phyloP scores from a whole-genome alignment of 2,888 invertebrate genomes.

The Eulithis prunata region DNA sequence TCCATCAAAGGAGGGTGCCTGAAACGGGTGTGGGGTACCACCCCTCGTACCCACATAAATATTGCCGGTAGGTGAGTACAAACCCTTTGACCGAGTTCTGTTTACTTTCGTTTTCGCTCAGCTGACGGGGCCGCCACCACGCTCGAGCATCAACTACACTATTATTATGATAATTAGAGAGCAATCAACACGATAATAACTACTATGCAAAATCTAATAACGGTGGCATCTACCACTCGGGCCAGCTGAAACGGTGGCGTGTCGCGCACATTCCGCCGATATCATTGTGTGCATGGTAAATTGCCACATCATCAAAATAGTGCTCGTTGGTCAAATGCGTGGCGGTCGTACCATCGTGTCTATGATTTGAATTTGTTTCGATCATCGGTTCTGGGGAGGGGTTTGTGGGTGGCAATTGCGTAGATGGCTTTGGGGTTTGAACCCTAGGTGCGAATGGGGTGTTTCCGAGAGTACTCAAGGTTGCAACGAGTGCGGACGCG shows the following conservation, averaged over 20 bases:
- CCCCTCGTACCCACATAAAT: constrained; percentile 82
- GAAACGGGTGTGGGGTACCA: constrained; percentile 74
- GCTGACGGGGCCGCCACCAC: constrained; percentile 81
- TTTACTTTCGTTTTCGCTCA: constrained; percentile 85
- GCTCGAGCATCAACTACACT: constrained; percentile 70
- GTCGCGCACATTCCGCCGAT: constrained; percentile 19
- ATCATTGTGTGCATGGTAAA: constrained; percentile 11
- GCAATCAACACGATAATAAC: constrained; percentile 69
- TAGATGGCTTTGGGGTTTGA: constrained; percentile 28
- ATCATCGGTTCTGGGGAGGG: constrained; percentile 16
- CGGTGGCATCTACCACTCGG: constrained; percentile 32
- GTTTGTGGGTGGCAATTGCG: constrained; percentile 22
- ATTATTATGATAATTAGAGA: constrained; percentile 83
- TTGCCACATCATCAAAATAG: not conserved
- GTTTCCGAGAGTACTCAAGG: constrained; percentile 75
- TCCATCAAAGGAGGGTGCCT: constrained; percentile 83
- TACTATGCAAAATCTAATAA: constrained; percentile 58
- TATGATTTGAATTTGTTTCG: constrained; percentile 15
- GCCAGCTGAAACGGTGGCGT: constrained; percentile 25
- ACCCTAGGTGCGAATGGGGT: constrained; percentile 48
- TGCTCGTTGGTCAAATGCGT: constrained; percentile 8
- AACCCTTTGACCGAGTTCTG: constrained; percentile 86
- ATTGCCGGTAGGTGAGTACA: constrained; percentile 84
- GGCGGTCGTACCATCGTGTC: constrained; percentile 1
- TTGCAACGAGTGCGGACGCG: constrained; percentile 81